Conservation (phyloP, 2,888 invertebrate genomes). For the Xestia xanthographa region DNA sequence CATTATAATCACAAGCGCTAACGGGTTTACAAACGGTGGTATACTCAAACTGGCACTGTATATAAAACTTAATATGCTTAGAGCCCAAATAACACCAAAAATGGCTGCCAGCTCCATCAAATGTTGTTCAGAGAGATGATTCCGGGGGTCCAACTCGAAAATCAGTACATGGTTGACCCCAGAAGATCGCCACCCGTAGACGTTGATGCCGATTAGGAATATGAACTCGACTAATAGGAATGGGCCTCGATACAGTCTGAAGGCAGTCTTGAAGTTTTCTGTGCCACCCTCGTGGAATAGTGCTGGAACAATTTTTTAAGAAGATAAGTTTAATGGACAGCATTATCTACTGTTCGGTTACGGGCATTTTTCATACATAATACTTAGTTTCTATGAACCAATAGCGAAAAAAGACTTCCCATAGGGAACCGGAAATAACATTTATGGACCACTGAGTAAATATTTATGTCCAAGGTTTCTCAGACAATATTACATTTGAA, state of each 20-base stretch:
- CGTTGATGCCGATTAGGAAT: constrained; percentile 98
- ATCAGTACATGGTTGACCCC: constrained; percentile 99
- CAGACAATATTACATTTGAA: background rate
- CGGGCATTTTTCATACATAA: background rate
- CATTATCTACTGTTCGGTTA: background rate
- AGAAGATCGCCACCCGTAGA: constrained; percentile 99
- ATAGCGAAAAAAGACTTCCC: background rate
- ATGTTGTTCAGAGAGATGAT: constrained; percentile 98
- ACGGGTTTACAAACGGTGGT: constrained; percentile 97
- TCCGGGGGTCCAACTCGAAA: constrained; percentile 98
- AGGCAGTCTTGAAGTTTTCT: constrained; percentile 95
- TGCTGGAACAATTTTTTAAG: constrained; percentile 86
- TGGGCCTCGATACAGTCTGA: constrained; percentile 98
- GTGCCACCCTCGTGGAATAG: constrained; percentile 93
- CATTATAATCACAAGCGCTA: constrained; percentile 95
- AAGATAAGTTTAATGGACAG: background rate
- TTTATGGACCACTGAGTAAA: background rate
- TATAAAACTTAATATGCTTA: constrained; percentile 96
- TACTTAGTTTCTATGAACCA: no score
- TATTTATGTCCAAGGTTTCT: no score
- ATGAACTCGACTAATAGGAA: constrained; percentile 97
- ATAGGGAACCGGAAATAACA: background rate
- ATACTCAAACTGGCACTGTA: constrained; percentile 95
- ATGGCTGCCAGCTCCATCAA: constrained; percentile 98
- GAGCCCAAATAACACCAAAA: constrained; percentile 98